Conservation (phyloP, 2,113 vertebrate species). For the Labrus mixtus region DNA sequence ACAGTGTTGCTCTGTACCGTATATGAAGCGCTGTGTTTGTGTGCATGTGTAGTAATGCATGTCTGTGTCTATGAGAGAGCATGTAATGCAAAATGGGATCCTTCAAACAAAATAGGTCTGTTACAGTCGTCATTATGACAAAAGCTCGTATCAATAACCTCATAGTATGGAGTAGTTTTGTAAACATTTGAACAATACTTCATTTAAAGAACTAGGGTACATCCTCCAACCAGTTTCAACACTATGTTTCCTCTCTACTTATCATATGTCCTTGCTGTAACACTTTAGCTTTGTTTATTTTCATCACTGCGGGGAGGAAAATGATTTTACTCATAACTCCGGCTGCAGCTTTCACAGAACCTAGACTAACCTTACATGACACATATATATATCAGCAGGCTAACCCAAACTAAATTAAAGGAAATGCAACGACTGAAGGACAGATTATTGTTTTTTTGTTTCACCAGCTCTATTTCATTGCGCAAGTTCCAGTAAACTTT, state of each 20-base stretch:
- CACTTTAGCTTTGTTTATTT: neutral
- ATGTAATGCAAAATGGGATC: too few relatives aligned
- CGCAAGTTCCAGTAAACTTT: too few relatives aligned
- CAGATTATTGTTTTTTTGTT: too few relatives aligned
- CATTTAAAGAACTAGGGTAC: too few relatives aligned
- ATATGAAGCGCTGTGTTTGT: too few relatives aligned
- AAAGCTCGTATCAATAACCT: neutral
- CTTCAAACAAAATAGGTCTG: too few relatives aligned
- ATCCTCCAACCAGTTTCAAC: neutral
- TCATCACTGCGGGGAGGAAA: neutral
- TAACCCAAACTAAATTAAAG: neutral
- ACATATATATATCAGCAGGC: neutral
- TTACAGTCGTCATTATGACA: too few relatives aligned
- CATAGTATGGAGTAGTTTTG: neutral
- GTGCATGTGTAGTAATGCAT: too few relatives aligned
- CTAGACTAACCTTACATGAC: neutral
- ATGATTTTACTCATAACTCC: neutral
- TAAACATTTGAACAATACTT: slow-evolving; percentile 13
- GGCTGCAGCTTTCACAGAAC: slow-evolving; percentile 1
- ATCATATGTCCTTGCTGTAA: neutral
- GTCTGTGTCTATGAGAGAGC: too few relatives aligned
- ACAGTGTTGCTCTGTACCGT: too few relatives aligned
- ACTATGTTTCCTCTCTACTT: slow-evolving; percentile 1
- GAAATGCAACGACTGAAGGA: neutral
- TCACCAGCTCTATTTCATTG: too few relatives aligned